These are phyloP conservation scores for Furnarius figulus DNA, from an alignment of 2,113 vertebrate genomes.

Conservation along the genomic window DNA sequence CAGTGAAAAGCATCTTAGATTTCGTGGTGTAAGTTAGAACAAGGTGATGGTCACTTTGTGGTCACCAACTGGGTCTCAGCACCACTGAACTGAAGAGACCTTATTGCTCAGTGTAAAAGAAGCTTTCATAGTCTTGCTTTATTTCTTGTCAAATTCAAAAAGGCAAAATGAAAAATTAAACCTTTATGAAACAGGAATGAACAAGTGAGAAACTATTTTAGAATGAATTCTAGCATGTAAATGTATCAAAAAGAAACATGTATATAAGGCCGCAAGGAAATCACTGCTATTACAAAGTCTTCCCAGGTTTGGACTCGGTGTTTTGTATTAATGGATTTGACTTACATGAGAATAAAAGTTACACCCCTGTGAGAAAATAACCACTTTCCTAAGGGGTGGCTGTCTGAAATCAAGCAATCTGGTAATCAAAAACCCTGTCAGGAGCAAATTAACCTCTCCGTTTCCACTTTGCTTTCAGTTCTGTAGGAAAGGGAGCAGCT, in stretches of 20 bases:
- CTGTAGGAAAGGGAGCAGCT: neutral
- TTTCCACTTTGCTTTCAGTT: neutral
- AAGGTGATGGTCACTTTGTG: neutral
- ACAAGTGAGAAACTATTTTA: neutral
- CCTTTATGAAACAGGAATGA: neutral
- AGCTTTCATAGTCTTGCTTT: neutral
- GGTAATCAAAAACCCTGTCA: neutral
- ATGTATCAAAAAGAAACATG: neutral
- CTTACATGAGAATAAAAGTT: neutral
- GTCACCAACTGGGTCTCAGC: rapidly evolving
- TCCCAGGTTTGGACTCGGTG: neutral
- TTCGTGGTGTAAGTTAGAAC: neutral
- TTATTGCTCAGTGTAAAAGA: neutral
- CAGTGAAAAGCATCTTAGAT: neutral
- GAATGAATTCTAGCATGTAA: neutral
- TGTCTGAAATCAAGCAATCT: neutral
- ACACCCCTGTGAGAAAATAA: neutral
- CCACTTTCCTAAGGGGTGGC: neutral
- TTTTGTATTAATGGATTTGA: neutral
- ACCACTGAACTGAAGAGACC: neutral
- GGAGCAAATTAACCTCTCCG: neutral
- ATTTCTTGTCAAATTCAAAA: neutral
- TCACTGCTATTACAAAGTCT: neutral
- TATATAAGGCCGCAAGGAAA: neutral
- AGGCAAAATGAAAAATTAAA: neutral